These are phyloP conservation scores for Clarias laeviceps DNA, from an alignment of 2,797 vertebrate genomes.

Conservation along the genomic window DNA sequence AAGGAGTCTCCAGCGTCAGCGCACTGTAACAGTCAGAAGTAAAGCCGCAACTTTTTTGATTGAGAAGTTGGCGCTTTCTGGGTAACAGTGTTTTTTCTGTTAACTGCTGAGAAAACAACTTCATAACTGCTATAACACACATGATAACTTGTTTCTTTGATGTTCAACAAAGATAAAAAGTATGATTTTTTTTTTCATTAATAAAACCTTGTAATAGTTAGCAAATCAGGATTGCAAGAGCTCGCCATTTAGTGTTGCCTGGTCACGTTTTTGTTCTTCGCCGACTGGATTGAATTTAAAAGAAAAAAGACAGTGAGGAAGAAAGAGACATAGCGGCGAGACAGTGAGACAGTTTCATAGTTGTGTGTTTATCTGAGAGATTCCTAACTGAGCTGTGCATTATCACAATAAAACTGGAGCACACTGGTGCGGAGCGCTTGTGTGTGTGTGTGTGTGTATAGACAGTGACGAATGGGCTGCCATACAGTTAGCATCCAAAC, in stretches of 20 bases:
- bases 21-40: not conserved
- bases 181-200: not conserved
- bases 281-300: not conserved
- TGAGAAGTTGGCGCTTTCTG: not conserved
- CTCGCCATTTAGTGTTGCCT: too few relatives aligned
- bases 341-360: not conserved
- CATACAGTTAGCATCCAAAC: conserved; percentile 29
- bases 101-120: not conserved
- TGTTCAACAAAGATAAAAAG: not conserved
- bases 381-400: conserved; percentile 44
- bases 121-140: not conserved
- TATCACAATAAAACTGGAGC: conserved; percentile 31
- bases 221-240: not conserved
- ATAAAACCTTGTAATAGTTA: too few relatives aligned
- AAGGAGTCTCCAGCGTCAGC: not conserved
- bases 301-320: not conserved
- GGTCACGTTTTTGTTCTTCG: not conserved
- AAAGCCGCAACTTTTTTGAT: not conserved
- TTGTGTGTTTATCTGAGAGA: conserved; percentile 51
- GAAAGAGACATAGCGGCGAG: not conserved
- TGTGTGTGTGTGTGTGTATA: not conserved
- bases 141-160: not conserved
- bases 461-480: conserved; percentile 5
- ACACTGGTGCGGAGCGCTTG: not conserved
- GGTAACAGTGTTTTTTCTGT: not conserved